A percentile compares a stretch with the other conserved stretches of the same genome.
These are phyloP conservation scores for Philonicus albiceps DNA, from an alignment of 2,888 invertebrate genomes.

Conservation along the genomic window DNA sequence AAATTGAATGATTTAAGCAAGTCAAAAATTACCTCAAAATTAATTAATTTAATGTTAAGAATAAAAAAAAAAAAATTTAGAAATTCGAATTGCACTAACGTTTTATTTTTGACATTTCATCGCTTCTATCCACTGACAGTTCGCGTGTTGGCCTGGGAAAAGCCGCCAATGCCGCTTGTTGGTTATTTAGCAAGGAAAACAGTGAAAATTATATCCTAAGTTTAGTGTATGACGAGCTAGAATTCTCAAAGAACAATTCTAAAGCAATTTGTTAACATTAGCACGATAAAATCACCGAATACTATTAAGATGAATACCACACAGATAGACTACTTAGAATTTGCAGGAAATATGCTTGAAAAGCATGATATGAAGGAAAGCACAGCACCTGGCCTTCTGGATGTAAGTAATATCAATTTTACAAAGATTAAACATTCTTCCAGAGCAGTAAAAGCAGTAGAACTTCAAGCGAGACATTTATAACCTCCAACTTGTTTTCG, in stretches of 20 bases:
- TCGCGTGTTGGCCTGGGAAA: background rate
- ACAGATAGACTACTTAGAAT: constrained; percentile 72
- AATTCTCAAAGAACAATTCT: background rate
- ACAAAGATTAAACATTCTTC: background rate
- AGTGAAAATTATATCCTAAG: background rate
- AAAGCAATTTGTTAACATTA: background rate
- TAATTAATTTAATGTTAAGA: background rate
- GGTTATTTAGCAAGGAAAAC: background rate
- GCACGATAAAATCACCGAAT: background rate
- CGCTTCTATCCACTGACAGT: background rate
- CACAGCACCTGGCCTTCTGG: constrained; percentile 58
- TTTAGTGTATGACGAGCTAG: background rate
- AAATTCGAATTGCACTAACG: background rate
- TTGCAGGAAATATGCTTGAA: constrained; percentile 82
- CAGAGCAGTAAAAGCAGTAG: background rate
- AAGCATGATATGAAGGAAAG: constrained; percentile 66
- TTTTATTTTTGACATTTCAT: background rate
- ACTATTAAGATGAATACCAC: background rate
- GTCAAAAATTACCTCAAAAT: background rate
- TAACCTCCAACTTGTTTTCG: background rate
- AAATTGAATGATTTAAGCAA: background rate
- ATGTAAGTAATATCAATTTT: constrained; percentile 53
- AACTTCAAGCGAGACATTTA: background rate
- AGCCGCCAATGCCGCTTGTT: background rate
- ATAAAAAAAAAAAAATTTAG: background rate